Evolutionary conservation across 2,888 invertebrate species (phyloP), one percentile per base, ranked within the genome.

Genomic region (Agrilus biguttatus): DNA sequence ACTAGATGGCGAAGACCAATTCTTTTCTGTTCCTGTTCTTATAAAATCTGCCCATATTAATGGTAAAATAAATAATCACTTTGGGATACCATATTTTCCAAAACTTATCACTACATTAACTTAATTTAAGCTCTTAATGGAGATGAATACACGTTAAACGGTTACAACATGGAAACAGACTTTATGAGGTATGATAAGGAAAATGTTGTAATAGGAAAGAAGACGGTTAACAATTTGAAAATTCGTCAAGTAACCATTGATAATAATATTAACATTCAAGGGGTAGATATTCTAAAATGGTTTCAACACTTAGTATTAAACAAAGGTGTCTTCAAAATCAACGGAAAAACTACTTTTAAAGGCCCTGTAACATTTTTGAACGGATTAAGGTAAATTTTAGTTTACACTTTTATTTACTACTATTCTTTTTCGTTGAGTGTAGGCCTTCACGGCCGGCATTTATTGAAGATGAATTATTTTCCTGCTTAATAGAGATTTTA

Each of bases 121-220:
- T 35, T 5, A 35, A 35, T 14, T 14, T 13, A 14, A 60, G 59
- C 56, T 39, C 33, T 61, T 17, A 38, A 52, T 39, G 62, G 61
- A 8, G 49, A 56, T 14, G 28, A 28, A 23, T 65, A 57, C 48
- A 55, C 52, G 5, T 62, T 78, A 14, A 78, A 78, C 52, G 58
- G 64, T 46, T 55, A 73, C 37, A 66, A 73, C 59, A 58, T 77
- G 21, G 54, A 61, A 12, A 61, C 61, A 8, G 77, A 78, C 51
- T 60, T 77, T 14, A 62, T 74, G 48, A 64, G 67, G 36, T 59
- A 62, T 39, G 69, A 70, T 47, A 41, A 54, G 40, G 41, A 50
- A 17, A 73, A 71, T 54, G 52, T 62, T 4, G 55, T 75, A 1
- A 68, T 63, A 2, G 70, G 71, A 4, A 53, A 52, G 2, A 73